These are phyloP conservation scores for Alligator mississippiensis DNA, from an alignment of 2,113 vertebrate genomes.

Conservation along the genomic window DNA sequence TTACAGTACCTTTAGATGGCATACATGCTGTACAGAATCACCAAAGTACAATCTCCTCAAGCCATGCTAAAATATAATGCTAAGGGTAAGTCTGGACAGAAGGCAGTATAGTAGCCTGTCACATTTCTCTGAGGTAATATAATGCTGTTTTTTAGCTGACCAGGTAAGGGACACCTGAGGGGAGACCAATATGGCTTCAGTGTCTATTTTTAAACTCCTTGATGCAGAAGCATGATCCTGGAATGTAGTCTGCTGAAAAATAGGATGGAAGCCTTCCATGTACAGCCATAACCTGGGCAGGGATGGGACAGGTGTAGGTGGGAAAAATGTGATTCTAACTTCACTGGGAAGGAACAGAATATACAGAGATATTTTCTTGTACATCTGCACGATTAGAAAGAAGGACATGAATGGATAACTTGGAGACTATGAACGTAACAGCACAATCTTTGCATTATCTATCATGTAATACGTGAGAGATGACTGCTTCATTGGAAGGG, in stretches of 20 bases:
- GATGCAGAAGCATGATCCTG: background rate
- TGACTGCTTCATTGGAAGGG: background rate
- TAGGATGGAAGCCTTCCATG: background rate
- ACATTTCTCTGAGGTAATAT: conserved; percentile 63
- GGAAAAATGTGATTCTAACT: background rate
- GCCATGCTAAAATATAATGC: conserved; percentile 64
- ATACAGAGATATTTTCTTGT: background rate
- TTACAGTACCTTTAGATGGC: conserved; percentile 42
- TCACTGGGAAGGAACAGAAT: background rate
- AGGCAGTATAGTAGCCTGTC: background rate
- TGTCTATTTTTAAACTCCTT: conserved; percentile 47
- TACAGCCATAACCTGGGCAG: fast-evolving
- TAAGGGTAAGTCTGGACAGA: conserved; percentile 46
- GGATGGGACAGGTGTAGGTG: background rate
- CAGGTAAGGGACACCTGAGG: conserved; percentile 56
- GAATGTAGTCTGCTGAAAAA: background rate
- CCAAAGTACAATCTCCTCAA: conserved; percentile 57
- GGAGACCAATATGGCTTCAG: conserved; percentile 59
- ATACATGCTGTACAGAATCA: conserved; percentile 37
- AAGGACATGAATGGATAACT: background rate
- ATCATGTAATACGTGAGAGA: background rate
- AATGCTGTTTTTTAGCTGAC: conserved; percentile 49
- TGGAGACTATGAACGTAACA: background rate
- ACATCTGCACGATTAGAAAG: background rate
- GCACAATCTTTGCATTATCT: background rate